These are phyloP conservation scores for Pedionomus torquatus DNA, from an alignment of 2,113 vertebrate species.

Conservation along the genomic window DNA sequence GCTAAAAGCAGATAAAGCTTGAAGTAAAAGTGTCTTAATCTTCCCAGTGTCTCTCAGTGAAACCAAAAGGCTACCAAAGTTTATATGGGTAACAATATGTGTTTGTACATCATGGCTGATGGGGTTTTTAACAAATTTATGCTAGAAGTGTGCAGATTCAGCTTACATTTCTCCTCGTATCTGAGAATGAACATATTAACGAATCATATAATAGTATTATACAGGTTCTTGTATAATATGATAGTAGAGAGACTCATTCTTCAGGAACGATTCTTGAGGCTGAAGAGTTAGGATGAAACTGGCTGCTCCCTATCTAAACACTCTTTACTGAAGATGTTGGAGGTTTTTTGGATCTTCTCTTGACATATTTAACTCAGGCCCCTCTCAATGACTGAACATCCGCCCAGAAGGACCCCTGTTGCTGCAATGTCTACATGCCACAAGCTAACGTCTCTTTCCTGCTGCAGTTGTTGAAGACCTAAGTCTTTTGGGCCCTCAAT, in stretches of 20 bases:
- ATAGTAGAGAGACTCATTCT: not conserved
- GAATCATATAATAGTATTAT: not conserved
- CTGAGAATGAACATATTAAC: not conserved
- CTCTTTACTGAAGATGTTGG: not conserved
- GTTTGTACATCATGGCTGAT: not conserved
- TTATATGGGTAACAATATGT: not conserved
- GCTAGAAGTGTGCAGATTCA: not conserved
- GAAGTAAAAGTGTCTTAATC: not conserved
- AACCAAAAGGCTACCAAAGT: not conserved
- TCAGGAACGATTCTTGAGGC: not conserved
- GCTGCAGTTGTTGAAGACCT: not conserved
- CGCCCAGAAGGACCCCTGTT: not conserved
- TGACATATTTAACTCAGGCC: not conserved
- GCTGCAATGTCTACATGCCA: not conserved
- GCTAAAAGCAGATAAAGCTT: not conserved
- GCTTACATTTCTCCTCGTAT: not conserved
- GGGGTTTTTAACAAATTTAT: not conserved
- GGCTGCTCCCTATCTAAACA: not conserved
- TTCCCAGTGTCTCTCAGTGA: not conserved
- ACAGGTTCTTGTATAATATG: not conserved
- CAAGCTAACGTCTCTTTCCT: not conserved
- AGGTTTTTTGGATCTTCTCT: not conserved
- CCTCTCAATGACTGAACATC: not conserved
- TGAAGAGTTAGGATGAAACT: not conserved
- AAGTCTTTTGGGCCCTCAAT: not conserved